Percentiles rank a stretch among this genome's conserved stretches.
Evolutionary conservation across 2,113 vertebrate genomes (phyloP).

Genomic region (Dolichotis patagonum): DNA sequence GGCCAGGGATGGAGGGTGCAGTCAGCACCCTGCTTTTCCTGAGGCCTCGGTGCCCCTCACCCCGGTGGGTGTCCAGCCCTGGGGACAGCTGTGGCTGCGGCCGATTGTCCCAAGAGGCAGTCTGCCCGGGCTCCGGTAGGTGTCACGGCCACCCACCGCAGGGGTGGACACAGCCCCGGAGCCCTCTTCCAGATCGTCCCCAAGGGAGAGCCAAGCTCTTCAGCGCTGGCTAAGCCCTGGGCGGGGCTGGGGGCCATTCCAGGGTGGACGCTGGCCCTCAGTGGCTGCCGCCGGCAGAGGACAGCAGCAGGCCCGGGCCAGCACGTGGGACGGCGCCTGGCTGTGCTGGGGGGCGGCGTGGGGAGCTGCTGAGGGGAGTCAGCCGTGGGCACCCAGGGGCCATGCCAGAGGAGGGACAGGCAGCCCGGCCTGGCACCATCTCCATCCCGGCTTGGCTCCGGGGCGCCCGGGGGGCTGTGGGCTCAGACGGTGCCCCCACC

Average conservation of each 20-base stretch:
- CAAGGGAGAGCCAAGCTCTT: background rate
- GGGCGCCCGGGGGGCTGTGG: background rate
- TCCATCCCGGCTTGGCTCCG: no score
- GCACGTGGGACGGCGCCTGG: background rate
- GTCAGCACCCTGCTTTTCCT: background rate
- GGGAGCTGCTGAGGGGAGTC: background rate
- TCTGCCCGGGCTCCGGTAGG: no score
- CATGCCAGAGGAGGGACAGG: background rate
- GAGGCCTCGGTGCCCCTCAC: background rate
- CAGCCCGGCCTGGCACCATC: background rate
- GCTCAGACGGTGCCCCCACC: no score
- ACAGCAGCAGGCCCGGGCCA: background rate
- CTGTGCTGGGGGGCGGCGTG: background rate
- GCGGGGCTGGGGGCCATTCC: no score
- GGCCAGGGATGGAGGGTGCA: accelerated
- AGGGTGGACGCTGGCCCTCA: background rate
- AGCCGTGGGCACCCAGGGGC: background rate
- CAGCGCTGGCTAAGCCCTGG: background rate
- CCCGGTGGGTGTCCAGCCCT: background rate
- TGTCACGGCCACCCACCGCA: background rate
- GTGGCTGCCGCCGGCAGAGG: no score
- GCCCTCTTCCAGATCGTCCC: no score
- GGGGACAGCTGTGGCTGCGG: background rate
- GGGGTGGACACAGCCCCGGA: no score
- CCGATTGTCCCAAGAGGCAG: background rate